These are phyloP conservation scores for Bellardia pandia DNA, from an alignment of 2,888 invertebrate species.

Conservation along the genomic window DNA sequence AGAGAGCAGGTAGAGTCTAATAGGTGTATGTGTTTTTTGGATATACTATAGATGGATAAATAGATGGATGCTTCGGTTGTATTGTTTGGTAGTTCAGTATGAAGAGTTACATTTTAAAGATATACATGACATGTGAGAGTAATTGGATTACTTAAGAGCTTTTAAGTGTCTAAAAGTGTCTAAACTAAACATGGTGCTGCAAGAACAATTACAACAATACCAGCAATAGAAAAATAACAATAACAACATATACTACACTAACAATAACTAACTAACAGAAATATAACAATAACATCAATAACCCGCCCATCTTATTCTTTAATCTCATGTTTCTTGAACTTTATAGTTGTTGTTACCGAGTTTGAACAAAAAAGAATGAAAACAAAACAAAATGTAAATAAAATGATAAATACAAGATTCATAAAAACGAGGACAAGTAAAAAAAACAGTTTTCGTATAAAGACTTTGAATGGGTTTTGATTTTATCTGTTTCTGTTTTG, in stretches of 20 bases:
- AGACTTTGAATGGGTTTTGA: constrained; percentile 48
- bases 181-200: constrained; percentile 61
- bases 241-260: constrained; percentile 9
- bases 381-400: background rate
- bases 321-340: constrained; percentile 3
- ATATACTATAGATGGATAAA: constrained; percentile 38
- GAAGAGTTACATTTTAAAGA: constrained; percentile 58
- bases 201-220: constrained; percentile 37
- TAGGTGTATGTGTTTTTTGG: background rate
- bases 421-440: background rate
- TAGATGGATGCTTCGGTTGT: constrained; percentile 50
- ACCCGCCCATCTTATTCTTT: constrained; percentile 1
- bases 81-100: constrained; percentile 42
- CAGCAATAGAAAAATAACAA: background rate
- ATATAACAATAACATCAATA: constrained; percentile 11
- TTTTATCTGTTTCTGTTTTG: background rate
- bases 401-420: background rate
- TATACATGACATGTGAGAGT: constrained; percentile 71
- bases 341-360: background rate
- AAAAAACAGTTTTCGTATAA: background rate
- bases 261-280: constrained; percentile 19
- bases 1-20: background rate
- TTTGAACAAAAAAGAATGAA: background rate
- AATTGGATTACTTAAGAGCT: constrained; percentile 75
- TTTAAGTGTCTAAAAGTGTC: constrained; percentile 74